Percentiles rank a stretch among this genome's conserved stretches.
phyloP scores from a whole-genome alignment of 2,797 vertebrate genomes.

The Poeciliopsis gracilis region DNA sequence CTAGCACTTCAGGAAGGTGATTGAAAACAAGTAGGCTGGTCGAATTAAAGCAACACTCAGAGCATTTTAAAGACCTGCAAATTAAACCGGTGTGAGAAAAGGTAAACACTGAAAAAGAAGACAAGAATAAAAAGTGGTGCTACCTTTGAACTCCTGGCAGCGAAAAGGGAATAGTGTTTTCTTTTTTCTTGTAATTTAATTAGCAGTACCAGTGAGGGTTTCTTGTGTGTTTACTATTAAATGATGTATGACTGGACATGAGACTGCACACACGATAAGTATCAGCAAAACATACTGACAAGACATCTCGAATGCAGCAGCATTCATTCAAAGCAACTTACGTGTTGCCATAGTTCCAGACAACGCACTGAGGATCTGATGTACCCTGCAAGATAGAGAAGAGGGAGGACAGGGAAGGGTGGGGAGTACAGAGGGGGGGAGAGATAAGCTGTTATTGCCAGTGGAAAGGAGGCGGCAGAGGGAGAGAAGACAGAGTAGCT shows the following conservation, averaged over 20 bases:
- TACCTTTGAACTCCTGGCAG: constrained; percentile 50
- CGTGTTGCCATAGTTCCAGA: constrained; percentile 94
- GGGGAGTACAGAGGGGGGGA: neutral
- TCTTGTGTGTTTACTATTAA: constrained; percentile 72
- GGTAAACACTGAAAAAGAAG: constrained; percentile 5
- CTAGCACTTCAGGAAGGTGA: constrained; percentile 19
- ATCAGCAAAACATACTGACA: constrained; percentile 24
- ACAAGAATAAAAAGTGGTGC: constrained; percentile 17
- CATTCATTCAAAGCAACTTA: constrained; percentile 83
- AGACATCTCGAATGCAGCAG: constrained; percentile 17
- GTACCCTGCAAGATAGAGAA: constrained; percentile 86
- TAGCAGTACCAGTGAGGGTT: constrained; percentile 63
- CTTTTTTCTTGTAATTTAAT: constrained; percentile 66
- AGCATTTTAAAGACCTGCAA: constrained; percentile 7
- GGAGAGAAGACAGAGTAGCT: constrained; percentile 53
- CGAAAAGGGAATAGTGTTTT: constrained; percentile 46
- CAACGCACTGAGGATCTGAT: constrained; percentile 91
- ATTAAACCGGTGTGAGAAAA: constrained; percentile 19
- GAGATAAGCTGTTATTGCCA: constrained; percentile 69
- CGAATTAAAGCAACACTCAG: constrained; percentile 13
- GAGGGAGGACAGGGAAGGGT: neutral
- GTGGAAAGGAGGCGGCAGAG: constrained; percentile 41
- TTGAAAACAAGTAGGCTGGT: constrained; percentile 10
- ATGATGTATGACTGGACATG: constrained; percentile 53
- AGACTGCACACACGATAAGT: constrained; percentile 38